Evolutionary conservation across 2,113 vertebrate genomes (phyloP), one percentile per base, ranked within the genome.

Genomic region (Podiceps cristatus): DNA sequence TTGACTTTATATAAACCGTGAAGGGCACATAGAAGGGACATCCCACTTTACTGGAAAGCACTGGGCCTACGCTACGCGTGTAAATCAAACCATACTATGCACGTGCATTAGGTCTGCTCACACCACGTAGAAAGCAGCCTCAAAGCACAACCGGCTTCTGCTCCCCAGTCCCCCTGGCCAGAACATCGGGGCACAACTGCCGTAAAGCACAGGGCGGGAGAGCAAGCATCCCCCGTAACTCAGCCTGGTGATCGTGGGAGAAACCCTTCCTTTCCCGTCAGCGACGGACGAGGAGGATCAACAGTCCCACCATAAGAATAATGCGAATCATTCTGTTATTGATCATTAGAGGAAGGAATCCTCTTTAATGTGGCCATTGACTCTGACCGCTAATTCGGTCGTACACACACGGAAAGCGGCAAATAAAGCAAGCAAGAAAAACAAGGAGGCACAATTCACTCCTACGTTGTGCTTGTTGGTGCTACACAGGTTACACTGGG

Each of bases 401-500:
- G 27, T 44, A 52, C n/a, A 81, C 33, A 72, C 11, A n/a, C 9
- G 62, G 47, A 78, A 91, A 72, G 42, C 33, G 11, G 56, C 31
- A 82, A 86, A 89, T 76, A 82, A 7, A 90, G 60, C 52, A 72
- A 88, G 44, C 37, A 90, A 88, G 33, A 75, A 49, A 71, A 84
- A 19, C 10, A 55, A 91, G 27, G 18, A 15, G n/a, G 25, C 28
- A 68, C 45, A 64, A 55, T 63, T 62, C 69, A 2, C 37, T 68
- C 29, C 45, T n/a, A 4, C 18, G 53, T 45, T 84, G 52, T 82
- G 68, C 49, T 86, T 77, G 60, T 20, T 84, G 56, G 44, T 95
- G 83, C 62, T 90, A 79, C 59, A 72, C 86, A 76, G 93, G 93
- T 97, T 96, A 95, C 66, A 28, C 13, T 90, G 91, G 91, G 86